Evolutionary conservation across 2,113 vertebrate species (phyloP), one percentile per base, ranked within the genome.

Genomic region (Lycocorax pyrrhopterus): DNA sequence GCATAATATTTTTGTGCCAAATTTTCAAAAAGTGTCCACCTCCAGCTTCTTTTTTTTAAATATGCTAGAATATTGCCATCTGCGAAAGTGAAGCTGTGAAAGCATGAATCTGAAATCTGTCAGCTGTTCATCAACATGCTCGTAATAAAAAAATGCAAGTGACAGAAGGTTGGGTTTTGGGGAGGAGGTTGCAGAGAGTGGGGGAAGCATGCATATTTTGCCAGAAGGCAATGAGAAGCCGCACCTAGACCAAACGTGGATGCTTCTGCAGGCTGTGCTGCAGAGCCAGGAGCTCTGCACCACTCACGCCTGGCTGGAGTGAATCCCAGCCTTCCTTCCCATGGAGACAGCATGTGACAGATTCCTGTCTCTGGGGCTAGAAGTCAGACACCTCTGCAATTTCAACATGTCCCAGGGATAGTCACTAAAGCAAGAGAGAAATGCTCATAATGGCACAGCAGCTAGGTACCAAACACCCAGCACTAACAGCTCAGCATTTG

Each of bases 71-170:
- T 96, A 74, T 66, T 88, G 56, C 73, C 96, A 96, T 92, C 92
- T 93, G 83, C 1, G 16, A 92, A 81, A 13, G 18, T 8, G 29
- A 96, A 95, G 76, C 90, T 90, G 87, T 78, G 88, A 94, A 94
- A 93, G 64, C 20, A 81, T 46, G 84, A 93, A 80, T 92, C 89
- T 89, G 91, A 96, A 90, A 89, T 75, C 72, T 90, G 93, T 96
- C 93, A 94, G 83, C 93, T 96, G 79, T 93, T 84, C 93, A 84
- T 84, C 88, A 84, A 82, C 60, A 84, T 69, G 66, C 41, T 88
- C 6, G 2, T 67, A 32, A 89, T 46, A 62, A 93, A 88, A 81
- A 94, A 95, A 62, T 47, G 35, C 67, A 71, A 95, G 85, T 0
- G 15, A 73, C 72, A 93, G 83, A 90, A 93, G 73, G 69, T 9